phyloP scores from a whole-genome alignment of 53 echinoderm and acorn worm species.

The Temnopleurus reevesii region DNA sequence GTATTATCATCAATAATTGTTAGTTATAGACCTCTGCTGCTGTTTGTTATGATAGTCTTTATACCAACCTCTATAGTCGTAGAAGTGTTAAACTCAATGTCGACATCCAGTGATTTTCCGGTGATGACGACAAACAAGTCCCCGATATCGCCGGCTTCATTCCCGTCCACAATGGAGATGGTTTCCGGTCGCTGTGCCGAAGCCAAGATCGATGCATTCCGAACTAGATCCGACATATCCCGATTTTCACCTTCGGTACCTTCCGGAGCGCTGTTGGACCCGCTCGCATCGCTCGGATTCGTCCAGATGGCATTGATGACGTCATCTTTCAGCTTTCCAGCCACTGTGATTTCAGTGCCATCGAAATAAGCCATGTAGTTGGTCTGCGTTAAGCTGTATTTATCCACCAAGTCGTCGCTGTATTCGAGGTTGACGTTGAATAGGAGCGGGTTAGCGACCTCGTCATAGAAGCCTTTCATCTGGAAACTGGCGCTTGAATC shows the following conservation, averaged over 20 bases:
- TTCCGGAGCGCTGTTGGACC: neutral
- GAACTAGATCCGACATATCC: constrained; percentile 16
- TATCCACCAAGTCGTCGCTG: constrained; percentile 60
- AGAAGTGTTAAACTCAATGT: constrained; percentile 27
- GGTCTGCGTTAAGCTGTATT: constrained; percentile 66
- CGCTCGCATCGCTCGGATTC: neutral
- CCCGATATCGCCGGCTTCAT: neutral
- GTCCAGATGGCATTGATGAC: constrained; percentile 21
- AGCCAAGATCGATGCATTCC: constrained; percentile 20
- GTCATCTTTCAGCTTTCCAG: constrained; percentile 75
- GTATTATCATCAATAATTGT: too few species aligned
- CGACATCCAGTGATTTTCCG: constrained; percentile 48
- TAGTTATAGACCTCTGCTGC: too few species aligned
- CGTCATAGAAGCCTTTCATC: constrained; percentile 88
- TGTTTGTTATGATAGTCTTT: too few species aligned
- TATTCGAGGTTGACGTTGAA: constrained; percentile 83
- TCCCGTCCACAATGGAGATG: constrained; percentile 10
- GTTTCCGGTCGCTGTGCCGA: neutral
- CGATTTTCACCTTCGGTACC: neutral
- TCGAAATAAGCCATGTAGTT: constrained; percentile 84
- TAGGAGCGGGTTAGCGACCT: constrained; percentile 91
- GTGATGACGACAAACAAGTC: constrained; percentile 27
- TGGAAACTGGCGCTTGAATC: constrained; percentile 80
- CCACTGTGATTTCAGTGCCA: constrained; percentile 90
- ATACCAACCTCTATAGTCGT: constrained; percentile 25